Percentiles rank a stretch among this genome's conserved stretches.
Evolutionary conservation across 2,113 vertebrate species (phyloP).

Genomic region (Daboia siamensis): DNA sequence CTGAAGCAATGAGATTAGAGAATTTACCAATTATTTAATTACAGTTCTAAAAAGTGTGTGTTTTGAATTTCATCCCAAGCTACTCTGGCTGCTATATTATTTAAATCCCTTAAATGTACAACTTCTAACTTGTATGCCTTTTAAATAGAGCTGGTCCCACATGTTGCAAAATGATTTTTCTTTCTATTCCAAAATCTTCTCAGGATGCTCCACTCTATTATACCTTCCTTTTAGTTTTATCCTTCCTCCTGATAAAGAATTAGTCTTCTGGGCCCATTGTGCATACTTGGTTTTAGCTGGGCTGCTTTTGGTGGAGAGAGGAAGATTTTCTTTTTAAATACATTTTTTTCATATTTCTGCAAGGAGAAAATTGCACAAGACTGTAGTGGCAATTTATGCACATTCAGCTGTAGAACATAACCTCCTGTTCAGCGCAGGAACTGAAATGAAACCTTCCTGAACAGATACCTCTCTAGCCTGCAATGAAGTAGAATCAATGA

Average conservation of each 20-base stretch:
- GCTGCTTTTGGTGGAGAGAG: background rate
- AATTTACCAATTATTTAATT: background rate
- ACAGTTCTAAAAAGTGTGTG: background rate
- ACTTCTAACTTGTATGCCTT: background rate
- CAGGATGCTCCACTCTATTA: background rate
- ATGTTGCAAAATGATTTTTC: background rate
- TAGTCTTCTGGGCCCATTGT: background rate
- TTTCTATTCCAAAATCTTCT: background rate
- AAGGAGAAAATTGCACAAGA: background rate
- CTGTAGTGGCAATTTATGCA: background rate
- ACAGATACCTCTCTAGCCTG: background rate
- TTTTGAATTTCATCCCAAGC: background rate
- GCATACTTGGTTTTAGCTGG: background rate
- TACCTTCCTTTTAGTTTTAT: background rate
- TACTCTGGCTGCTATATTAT: background rate
- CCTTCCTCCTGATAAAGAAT: background rate
- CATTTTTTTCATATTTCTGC: background rate
- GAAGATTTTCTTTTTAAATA: background rate
- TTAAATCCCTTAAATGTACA: background rate
- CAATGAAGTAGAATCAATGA: background rate
- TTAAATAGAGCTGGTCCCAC: background rate
- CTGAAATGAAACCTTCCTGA: background rate
- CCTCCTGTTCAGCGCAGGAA: background rate
- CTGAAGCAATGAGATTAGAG: background rate
- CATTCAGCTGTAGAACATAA: background rate